Evolutionary conservation across 2,797 vertebrate genomes (phyloP).

Genomic region (Hirundo rustica): DNA sequence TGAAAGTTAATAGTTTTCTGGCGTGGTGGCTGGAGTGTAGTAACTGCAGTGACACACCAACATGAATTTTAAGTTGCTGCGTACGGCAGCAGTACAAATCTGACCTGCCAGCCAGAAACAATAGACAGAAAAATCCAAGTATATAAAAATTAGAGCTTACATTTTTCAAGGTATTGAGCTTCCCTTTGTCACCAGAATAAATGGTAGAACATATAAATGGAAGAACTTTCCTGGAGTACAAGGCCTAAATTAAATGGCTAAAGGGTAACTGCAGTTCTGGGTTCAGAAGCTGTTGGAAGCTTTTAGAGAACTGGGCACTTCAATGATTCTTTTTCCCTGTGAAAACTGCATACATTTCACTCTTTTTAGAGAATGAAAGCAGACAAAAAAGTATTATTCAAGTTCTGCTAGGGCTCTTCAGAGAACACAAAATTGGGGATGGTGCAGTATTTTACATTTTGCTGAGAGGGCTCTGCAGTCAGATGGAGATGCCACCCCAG

Average conservation of each 20-base stretch:
- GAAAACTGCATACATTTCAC: background rate
- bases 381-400: background rate
- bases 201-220: background rate
- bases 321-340: background rate
- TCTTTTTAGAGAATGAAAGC: background rate
- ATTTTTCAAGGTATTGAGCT: background rate
- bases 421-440: background rate
- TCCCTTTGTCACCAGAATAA: conserved; percentile 16
- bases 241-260: background rate
- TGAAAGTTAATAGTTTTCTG: conserved; percentile 25
- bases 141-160: background rate
- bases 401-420: background rate
- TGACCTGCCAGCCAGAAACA: conserved; percentile 36
- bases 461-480: background rate
- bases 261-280: background rate
- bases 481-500: background rate
- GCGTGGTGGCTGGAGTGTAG: background rate
- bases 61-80: conserved; percentile 44
- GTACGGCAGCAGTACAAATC: background rate
- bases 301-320: background rate
- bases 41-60: conserved; percentile 34
- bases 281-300: background rate
- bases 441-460: background rate
- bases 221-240: background rate
- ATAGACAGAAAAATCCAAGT: background rate